A percentile compares a stretch with the other conserved stretches of the same genome.
phyloP scores from a whole-genome alignment of 2,113 vertebrate genomes.

The Pangasianodon hypophthalmus region DNA sequence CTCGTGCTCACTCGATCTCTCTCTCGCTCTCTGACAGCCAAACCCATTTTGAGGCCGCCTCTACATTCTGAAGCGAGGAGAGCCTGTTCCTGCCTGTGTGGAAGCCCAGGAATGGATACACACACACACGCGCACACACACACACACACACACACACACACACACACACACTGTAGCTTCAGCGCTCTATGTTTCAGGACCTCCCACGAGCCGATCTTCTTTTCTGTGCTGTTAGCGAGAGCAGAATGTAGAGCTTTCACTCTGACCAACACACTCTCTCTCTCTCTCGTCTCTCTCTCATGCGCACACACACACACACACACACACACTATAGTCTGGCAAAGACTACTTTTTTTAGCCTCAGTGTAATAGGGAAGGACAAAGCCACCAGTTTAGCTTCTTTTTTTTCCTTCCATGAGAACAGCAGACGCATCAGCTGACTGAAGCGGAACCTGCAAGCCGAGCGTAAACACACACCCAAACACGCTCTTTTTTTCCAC shows the following conservation, averaged over 20 bases:
- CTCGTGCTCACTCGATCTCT: not conserved
- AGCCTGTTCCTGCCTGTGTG: slow-evolving; percentile 51
- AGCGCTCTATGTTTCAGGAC: slow-evolving; percentile 40
- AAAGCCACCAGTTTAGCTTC: too few species aligned
- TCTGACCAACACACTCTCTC: slow-evolving; percentile 18
- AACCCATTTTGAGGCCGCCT: slow-evolving; percentile 50
- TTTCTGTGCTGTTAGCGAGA: slow-evolving; percentile 14
- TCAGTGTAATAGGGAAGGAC: not conserved
- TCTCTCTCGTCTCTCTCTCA: too few species aligned
- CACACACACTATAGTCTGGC: slow-evolving; percentile 8
- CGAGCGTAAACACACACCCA: slow-evolving; percentile 1
- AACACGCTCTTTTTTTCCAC: slow-evolving; percentile 51
- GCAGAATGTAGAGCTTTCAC: not conserved
- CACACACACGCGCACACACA: slow-evolving; percentile 33
- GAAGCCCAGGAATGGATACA: slow-evolving; percentile 51
- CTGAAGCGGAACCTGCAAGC: slow-evolving; percentile 24
- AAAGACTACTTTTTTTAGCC: not conserved
- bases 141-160: slow-evolving; percentile 28
- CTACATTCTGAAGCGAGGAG: slow-evolving; percentile 45
- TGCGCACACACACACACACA: slow-evolving; percentile 42
- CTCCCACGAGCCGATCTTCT: slow-evolving; percentile 42
- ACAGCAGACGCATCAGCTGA: slow-evolving; percentile 4
- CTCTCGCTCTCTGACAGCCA: slow-evolving; percentile 31
- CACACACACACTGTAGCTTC: not conserved
- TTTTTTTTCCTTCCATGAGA: not conserved